Evolutionary conservation across 2,888 invertebrate species (phyloP), one percentile per base, ranked within the genome.

Genomic region (Margaritifera margaritifera): DNA sequence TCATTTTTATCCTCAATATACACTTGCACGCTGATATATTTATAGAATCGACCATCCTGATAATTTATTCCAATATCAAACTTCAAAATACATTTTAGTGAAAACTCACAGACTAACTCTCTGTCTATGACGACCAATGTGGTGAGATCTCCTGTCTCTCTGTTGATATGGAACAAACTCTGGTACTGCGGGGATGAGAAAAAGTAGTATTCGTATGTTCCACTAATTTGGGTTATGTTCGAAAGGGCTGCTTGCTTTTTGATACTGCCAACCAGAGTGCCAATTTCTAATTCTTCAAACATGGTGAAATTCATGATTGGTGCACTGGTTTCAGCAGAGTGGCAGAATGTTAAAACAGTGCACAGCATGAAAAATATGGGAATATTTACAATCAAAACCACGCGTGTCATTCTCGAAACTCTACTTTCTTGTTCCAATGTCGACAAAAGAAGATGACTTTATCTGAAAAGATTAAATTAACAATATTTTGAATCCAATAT

Each of bases 1-100:
- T 86, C 84, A 63, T 84, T 86, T 51, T 80, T 78, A 64, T 84
- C 84, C 15, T 72, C 66, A 11, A 83, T 73, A 53, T 68, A 61
- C 20, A 84, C 62, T 5, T 67, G 69, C 18, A 80, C 79, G 15
- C 76, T 69, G 18, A 82, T 69, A 15, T 82, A 61, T 22, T 75
- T 65, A 31, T 75, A 75, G 20, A 71, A 70, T 6, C 27, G 56
- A 8, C 66, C 54, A 54, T 70, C 77, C 2, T 52, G 65, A 11
- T 66, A 73, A 11, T 62, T 63, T 8, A 83, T 81, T 18, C 78
- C 73, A 25, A 85, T 77, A 52, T 82, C 79, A 31, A 81, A 76
- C 0, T 50, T 61, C 51, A 83, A 68, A 42, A 66, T 55, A 71
- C 85, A 85, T 1, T 69, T 69, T 3, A 58, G 11, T 57, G 72